Evolutionary conservation across 2,797 vertebrate genomes (phyloP).

Genomic region (Danio jaintianensis): DNA sequence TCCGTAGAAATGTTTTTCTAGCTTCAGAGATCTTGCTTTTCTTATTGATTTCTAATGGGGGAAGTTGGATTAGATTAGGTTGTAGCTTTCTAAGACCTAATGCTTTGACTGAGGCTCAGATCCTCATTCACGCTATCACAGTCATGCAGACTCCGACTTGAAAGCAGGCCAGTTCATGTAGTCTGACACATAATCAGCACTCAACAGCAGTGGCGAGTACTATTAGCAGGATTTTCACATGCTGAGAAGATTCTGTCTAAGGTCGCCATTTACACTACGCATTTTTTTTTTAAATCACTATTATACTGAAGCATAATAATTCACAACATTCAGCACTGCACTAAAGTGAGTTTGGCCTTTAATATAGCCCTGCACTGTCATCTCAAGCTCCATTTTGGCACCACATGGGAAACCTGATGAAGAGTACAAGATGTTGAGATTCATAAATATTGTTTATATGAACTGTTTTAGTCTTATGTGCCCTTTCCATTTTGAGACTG

Average conservation of each 20-base stretch:
- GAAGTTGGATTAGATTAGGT: slow-evolving; percentile 10
- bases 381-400: neutral
- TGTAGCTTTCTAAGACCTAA: neutral
- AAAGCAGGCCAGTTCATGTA: slow-evolving; percentile 25
- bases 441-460: slow-evolving; percentile 13
- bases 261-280: too few species aligned
- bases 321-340: slow-evolving; percentile 8
- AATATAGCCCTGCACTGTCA: neutral
- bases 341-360: neutral
- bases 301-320: neutral
- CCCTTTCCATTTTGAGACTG: slow-evolving; percentile 42
- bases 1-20: neutral
- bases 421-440: slow-evolving; percentile 20
- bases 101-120: neutral
- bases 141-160: neutral
- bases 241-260: neutral
- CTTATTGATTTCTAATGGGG: neutral
- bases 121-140: neutral
- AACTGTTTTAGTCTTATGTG: slow-evolving; percentile 20
- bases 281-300: neutral
- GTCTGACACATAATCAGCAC: slow-evolving; percentile 14
- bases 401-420: slow-evolving; percentile 22
- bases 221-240: too few species aligned
- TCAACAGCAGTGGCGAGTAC: neutral
- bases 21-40: neutral